Percentiles rank a stretch among this genome's conserved stretches.
Conservation (phyloP, 2,888 invertebrate species). For the Agonopterix arenella region DNA sequence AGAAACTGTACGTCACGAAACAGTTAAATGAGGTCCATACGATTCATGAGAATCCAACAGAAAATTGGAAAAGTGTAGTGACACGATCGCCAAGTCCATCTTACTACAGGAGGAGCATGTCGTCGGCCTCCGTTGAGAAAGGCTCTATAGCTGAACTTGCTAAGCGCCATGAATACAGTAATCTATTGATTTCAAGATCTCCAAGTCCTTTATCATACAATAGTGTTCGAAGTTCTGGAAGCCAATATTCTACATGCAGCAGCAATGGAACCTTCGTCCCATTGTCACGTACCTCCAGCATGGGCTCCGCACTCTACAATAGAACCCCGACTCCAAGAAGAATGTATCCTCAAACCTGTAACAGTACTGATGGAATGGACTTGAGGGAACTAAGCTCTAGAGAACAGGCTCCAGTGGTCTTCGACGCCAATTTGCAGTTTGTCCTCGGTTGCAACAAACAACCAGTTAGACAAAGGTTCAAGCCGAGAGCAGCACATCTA, state of each 20-base stretch:
- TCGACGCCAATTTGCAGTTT: slow-evolving; percentile 89
- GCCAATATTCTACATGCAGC: slow-evolving; percentile 68
- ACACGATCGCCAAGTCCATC: slow-evolving; percentile 57
- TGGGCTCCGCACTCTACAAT: slow-evolving; percentile 53
- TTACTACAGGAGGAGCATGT: slow-evolving; percentile 56
- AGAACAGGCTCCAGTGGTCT: slow-evolving; percentile 87
- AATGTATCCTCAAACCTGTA: slow-evolving; percentile 80
- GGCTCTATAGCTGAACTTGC: slow-evolving; percentile 71
- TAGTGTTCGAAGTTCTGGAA: slow-evolving; percentile 55
- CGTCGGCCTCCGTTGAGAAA: slow-evolving; percentile 59
- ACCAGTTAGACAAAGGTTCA: slow-evolving; percentile 81
- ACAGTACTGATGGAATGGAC: slow-evolving; percentile 61
- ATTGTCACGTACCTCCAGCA: slow-evolving; percentile 59
- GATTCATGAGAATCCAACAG: slow-evolving; percentile 34
- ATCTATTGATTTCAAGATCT: slow-evolving; percentile 66
- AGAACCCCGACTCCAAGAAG: slow-evolving; percentile 79
- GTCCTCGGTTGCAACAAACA: slow-evolving; percentile 85
- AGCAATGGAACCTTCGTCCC: slow-evolving; percentile 63
- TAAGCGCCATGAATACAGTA: slow-evolving; percentile 52
- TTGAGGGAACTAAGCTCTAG: slow-evolving; percentile 78
- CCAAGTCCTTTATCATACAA: slow-evolving; percentile 74
- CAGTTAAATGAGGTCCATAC: slow-evolving; percentile 64
- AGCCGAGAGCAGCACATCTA: slow-evolving; percentile 84
- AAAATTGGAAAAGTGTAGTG: slow-evolving; percentile 37
- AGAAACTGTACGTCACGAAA: slow-evolving; percentile 58